Conservation (phyloP, 2,888 invertebrate genomes). For the Drosophila rellima region DNA sequence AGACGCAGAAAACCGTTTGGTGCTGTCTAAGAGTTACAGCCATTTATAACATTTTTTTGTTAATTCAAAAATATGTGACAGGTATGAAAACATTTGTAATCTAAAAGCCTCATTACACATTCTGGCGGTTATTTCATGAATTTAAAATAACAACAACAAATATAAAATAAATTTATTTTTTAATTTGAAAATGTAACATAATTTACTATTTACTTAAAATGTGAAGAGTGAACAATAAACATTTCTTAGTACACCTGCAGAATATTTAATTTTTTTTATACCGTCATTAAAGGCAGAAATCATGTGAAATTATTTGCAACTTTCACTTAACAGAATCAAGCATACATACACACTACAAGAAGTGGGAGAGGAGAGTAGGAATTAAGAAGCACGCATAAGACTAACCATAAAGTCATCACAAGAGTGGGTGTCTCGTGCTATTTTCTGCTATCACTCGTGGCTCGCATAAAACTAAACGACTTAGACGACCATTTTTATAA, state of each 20-base stretch:
- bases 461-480: slow-evolving; percentile 53
- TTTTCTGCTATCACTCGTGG: neutral
- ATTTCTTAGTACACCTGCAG: too few relatives aligned
- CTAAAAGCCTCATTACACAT: neutral
- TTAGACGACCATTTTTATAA: slow-evolving; percentile 54
- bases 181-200: too few relatives aligned
- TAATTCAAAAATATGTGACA: neutral
- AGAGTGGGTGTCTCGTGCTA: slow-evolving; percentile 4
- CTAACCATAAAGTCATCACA: slow-evolving; percentile 50
- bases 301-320: too few relatives aligned
- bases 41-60: neutral
- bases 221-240: too few relatives aligned
- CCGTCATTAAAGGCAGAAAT: too few relatives aligned
- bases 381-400: slow-evolving; percentile 44
- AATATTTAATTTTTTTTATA: too few relatives aligned
- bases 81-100: neutral
- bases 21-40: neutral
- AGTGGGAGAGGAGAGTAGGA: neutral
- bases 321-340: too few relatives aligned
- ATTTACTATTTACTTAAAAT: too few relatives aligned
- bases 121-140: neutral
- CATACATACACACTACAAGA: neutral
- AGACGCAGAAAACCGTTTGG: neutral
- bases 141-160: too few relatives aligned
- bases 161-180: too few relatives aligned